These are phyloP conservation scores for Abrostola tripartita DNA, from an alignment of 2,888 invertebrate genomes.

Conservation along the genomic window DNA sequence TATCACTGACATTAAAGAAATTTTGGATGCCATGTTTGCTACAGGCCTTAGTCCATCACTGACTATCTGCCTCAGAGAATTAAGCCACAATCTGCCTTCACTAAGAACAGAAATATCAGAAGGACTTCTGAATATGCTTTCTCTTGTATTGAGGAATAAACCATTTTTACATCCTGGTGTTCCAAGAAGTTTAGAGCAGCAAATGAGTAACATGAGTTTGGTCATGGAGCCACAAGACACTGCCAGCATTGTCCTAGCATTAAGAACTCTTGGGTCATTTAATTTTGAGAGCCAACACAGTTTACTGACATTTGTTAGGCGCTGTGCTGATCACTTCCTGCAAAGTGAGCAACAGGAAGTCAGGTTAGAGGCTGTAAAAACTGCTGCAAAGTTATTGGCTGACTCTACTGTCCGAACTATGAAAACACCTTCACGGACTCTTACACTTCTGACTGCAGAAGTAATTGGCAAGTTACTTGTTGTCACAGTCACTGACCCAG, in stretches of 20 bases:
- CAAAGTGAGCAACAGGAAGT: constrained; percentile 97
- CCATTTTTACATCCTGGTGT: constrained; percentile 94
- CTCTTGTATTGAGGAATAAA: constrained; percentile 96
- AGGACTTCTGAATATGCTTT: constrained; percentile 96
- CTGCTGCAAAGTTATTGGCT: constrained; percentile 96
- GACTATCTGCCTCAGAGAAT: constrained; percentile 96
- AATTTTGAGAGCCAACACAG: constrained; percentile 97
- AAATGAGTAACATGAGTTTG: constrained; percentile 81
- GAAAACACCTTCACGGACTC: constrained; percentile 93
- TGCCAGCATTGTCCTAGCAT: constrained; percentile 95
- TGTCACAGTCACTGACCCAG: constrained; percentile 98
- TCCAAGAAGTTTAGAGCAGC: constrained; percentile 89
- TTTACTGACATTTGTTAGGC: constrained; percentile 96
- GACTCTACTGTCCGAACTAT: constrained; percentile 91
- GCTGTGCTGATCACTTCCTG: constrained; percentile 97
- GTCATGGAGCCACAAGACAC: constrained; percentile 91
- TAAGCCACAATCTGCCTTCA: constrained; percentile 95
- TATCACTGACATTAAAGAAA: constrained; percentile 92
- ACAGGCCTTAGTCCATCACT: constrained; percentile 97
- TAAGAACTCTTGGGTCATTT: constrained; percentile 96
- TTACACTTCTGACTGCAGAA: constrained; percentile 94
- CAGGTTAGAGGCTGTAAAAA: constrained; percentile 96
- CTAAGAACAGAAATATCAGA: constrained; percentile 97
- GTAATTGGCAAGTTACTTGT: constrained; percentile 96
- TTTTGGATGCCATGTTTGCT: constrained; percentile 97